phyloP scores from a whole-genome alignment of 2,113 vertebrate species.

The Sprattus sprattus region DNA sequence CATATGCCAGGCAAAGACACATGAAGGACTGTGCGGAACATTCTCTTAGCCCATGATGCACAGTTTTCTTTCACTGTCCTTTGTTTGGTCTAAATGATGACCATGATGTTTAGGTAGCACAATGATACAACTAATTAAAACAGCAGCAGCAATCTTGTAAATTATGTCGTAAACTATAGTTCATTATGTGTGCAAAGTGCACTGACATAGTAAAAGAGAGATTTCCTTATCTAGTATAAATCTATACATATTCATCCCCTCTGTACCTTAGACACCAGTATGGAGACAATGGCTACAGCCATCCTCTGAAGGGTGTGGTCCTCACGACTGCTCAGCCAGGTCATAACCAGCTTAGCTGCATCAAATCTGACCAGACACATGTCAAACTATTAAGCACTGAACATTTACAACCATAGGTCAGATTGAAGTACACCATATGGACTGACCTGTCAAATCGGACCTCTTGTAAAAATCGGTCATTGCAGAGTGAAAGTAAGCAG shows the following conservation, averaged over 20 bases:
- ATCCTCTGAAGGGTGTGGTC: constrained; percentile 90
- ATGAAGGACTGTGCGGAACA: too few relatives aligned
- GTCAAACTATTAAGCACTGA: background rate
- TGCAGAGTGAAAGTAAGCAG: constrained; percentile 90
- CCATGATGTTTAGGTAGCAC: background rate
- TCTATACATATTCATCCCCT: background rate
- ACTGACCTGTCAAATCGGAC: constrained; percentile 90
- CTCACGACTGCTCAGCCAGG: constrained; percentile 87
- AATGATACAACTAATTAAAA: background rate
- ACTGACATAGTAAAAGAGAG: background rate
- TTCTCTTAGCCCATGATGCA: background rate
- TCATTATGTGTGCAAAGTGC: background rate
- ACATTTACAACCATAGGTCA: background rate
- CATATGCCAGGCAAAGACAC: background rate
- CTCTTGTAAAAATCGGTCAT: constrained; percentile 89
- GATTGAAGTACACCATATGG: constrained; percentile 1
- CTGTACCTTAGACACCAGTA: constrained; percentile 89
- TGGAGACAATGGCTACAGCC: constrained; percentile 90
- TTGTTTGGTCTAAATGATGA: background rate
- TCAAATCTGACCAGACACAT: constrained; percentile 76
- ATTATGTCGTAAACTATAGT: background rate
- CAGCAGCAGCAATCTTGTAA: too few relatives aligned
- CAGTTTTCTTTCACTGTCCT: too few relatives aligned
- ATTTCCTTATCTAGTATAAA: background rate
- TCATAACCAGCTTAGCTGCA: constrained; percentile 89